A percentile compares a stretch with the other conserved stretches of the same genome.
Conservation (phyloP, 2,113 vertebrate genomes). For the Amia ocellicauda region DNA sequence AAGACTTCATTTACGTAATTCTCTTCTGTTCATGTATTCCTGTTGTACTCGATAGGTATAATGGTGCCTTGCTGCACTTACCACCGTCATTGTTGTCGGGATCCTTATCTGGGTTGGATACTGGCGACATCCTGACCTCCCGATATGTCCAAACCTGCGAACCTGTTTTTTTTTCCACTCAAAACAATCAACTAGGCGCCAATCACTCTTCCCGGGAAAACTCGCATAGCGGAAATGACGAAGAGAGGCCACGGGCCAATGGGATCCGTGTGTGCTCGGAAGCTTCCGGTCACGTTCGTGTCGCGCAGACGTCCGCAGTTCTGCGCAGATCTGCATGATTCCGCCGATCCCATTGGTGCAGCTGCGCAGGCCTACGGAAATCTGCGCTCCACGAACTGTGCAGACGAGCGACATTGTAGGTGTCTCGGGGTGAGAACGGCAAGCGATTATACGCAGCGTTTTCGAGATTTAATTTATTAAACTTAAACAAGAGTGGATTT, state of each 20-base stretch:
- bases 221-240: constrained; percentile 59
- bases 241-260: constrained; percentile 25
- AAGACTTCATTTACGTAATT: no score
- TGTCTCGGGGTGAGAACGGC: not conserved
- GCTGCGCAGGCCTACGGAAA: no score
- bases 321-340: no score
- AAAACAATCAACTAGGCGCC: constrained; percentile 61
- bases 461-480: no score
- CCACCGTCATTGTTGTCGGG: constrained; percentile 46
- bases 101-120: constrained; percentile 62
- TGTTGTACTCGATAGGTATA: not conserved
- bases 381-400: accelerated
- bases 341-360: no score
- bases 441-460: constrained; percentile 3
- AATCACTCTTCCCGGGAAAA: constrained; percentile 68
- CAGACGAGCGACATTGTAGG: constrained; percentile 29
- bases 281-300: not conserved
- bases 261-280: not conserved
- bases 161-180: not conserved
- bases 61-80: constrained; percentile 33
- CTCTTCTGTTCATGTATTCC: not conserved
- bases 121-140: constrained; percentile 52
- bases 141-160: not conserved
- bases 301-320: no score
- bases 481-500: no score